Percentiles rank a stretch among this genome's conserved stretches.
These are phyloP conservation scores for Rattus rattus DNA, from an alignment of 2,113 vertebrate species.

Conservation along the genomic window DNA sequence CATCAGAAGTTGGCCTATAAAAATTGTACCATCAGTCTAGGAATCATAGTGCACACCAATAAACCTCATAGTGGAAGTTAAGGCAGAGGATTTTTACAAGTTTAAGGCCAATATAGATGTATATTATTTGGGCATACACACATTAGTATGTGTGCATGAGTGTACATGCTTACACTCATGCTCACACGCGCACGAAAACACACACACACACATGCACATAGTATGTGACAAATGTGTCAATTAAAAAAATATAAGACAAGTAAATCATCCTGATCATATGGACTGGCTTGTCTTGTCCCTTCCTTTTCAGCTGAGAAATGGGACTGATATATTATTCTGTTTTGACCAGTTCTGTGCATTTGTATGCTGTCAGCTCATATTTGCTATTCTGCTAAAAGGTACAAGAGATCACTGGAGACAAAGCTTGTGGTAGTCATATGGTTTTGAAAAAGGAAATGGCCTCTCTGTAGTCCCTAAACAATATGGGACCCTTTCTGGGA, in stretches of 20 bases:
- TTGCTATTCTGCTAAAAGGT: background rate
- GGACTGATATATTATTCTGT: background rate
- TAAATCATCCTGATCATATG: accelerated
- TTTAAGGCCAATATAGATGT: background rate
- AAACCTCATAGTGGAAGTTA: background rate
- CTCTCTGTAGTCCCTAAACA: background rate
- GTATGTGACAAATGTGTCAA: background rate
- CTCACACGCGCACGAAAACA: background rate
- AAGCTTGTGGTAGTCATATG: background rate
- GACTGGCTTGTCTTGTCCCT: background rate
- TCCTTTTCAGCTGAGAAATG: background rate
- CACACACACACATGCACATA: background rate
- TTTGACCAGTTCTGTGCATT: background rate
- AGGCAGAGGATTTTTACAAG: background rate
- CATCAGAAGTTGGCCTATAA: background rate
- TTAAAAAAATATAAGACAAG: background rate
- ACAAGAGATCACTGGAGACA: background rate
- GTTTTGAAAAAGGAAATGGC: background rate
- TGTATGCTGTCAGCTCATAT: background rate
- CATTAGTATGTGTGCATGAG: background rate
- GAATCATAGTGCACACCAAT: too few species aligned
- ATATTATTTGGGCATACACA: background rate
- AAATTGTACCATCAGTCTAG: background rate
- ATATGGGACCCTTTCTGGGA: background rate
- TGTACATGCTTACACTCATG: background rate